Base-by-base conservation (phyloP, 2,888 invertebrate species). In the Thyatira batis region DNA sequence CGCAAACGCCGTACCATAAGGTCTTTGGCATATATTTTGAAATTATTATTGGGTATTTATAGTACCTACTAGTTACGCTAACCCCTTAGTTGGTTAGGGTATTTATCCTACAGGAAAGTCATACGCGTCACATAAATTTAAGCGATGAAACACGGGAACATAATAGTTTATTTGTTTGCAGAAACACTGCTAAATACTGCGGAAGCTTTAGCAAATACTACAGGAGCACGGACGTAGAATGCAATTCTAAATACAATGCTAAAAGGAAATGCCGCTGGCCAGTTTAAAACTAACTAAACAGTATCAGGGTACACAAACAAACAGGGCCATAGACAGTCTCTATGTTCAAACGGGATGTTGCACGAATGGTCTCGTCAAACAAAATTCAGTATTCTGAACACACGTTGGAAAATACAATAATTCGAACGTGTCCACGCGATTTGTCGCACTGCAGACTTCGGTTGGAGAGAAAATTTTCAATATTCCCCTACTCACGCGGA, bases 391-490 rank as follows among this genome's bases (percentile, higher is more conserved):
- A 83, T 84, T 81, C 83, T 52, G 65, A 59, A 67, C 79, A 73
- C 78, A 72, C 60, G 71, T 67, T 63, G 61, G 73, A 69, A 82
- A 85, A 82, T 82, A 85, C 82, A 84, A 84, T 85, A 85, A 84
- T 81, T 78, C 71, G 77, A 70, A 85, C 84, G 84, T 89, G 89
- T 88, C 82, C 83, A 79, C 81, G 69, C 82, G 81, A 87, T 84
- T 86, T 88, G 87, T 85, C 88, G 88, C 89, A 88, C 66, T 88
- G 89, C 86, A 87, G 87, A 71, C 73, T 73, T 63, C 67, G 70
- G 66, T 67, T 72, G 69, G 66, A 71, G 71, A 69, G 33, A 39
- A 39, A 75, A 68, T 82, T 83, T 84, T 84, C 79, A 82, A 84
- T 83, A 80, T 82, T 84, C 73, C 72, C 61, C 58, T 39, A 13